Base-by-base conservation (phyloP, 1,140 invertebrate genomes). In the Ceratina japonica region DNA sequence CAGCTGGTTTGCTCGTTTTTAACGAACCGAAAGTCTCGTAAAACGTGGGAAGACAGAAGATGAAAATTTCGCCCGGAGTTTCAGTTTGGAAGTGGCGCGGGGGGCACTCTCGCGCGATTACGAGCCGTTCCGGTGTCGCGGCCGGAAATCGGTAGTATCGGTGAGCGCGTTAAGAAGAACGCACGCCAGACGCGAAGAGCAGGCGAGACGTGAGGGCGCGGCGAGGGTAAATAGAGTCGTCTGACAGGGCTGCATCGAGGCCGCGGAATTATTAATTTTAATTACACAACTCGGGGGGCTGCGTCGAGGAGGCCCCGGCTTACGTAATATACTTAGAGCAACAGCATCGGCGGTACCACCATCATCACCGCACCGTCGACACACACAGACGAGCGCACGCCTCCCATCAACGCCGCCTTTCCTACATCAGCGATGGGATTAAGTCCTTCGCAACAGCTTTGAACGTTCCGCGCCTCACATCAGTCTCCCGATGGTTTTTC, bases 231-330 rank as follows among this genome's bases (percentile, higher is more conserved):
- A 44, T 44, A 44, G 37, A 44, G 37, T 44, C 37, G 37, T 44
- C 80, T 76, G 83, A 86, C 83, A 80, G 82, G 80, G 75, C 80
- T 85, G 84, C 83, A 82, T 86, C 83, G 83, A 69, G 79, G 75
- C 84, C 84, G 84, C 74, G 83, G 83, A 86, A 86, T 86, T 86
- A 86, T 86, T 86, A 85, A 86, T 86, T 86, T 86, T 86, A 86
- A 86, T 86, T 86, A 86, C 80, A 85, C 84, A 85, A 86, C 84
- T 85, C 84, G 83, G 54, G 83, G 54, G 74, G 80, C 72, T 86
- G 83, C 75, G 82, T 79, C 79, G 82, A 84, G 84, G 75, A 85
- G 83, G 71, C 79, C 52, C 71, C 77, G 84, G 75, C 79, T 85
- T 79, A 78, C 79, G 79, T 85, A 85, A 85, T 85, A 85, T 85